Evolutionary conservation across 2,797 vertebrate species (phyloP).

Genomic region (Macropus fuliginosus): DNA sequence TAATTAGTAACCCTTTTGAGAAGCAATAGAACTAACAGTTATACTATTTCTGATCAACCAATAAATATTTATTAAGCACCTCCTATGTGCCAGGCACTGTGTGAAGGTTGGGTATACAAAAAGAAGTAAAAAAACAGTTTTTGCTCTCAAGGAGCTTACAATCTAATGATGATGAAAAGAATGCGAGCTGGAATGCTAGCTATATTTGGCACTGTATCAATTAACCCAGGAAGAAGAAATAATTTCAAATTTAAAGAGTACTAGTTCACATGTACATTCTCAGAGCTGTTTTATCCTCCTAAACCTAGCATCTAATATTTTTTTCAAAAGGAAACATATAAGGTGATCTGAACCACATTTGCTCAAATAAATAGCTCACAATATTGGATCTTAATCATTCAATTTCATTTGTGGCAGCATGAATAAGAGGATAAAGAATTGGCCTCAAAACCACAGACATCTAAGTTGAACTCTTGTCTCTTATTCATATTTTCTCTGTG

Average conservation of each 20-base stretch:
- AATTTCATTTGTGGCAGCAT: not conserved
- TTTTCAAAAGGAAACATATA: not conserved
- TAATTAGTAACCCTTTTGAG: not conserved
- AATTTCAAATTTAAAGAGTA: not conserved
- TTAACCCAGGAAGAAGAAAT: not conserved
- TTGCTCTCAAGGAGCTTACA: not conserved
- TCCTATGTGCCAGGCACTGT: not conserved
- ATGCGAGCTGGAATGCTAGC: too few species aligned
- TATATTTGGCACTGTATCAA: not conserved
- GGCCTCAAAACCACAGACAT: not conserved
- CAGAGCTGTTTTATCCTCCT: constrained; percentile 1
- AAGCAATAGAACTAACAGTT: not conserved
- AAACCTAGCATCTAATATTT: not conserved
- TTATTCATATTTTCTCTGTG: not conserved
- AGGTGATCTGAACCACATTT: not conserved
- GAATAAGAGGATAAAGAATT: too few species aligned
- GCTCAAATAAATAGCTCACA: not conserved
- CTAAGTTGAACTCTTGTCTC: not conserved
- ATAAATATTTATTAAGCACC: not conserved
- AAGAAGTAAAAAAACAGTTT: not conserved
- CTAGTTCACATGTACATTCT: not conserved
- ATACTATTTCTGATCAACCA: not conserved
- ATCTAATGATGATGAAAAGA: too few species aligned
- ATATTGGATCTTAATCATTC: not conserved
- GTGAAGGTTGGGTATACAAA: not conserved